phyloP scores from a whole-genome alignment of 1,140 invertebrate genomes.

The Drosophila azteca region DNA sequence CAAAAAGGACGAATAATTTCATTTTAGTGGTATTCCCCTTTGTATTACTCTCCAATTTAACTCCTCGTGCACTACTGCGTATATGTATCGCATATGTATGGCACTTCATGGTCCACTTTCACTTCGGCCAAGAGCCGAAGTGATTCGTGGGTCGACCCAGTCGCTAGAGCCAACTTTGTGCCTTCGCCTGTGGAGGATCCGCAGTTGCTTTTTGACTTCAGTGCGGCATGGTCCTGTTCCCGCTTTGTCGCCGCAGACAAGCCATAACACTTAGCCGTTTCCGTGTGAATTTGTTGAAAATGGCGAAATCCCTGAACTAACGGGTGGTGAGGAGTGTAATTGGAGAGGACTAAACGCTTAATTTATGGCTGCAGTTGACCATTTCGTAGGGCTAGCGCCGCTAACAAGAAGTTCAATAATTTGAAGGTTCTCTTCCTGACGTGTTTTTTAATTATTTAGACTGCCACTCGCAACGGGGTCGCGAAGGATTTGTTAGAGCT shows the following conservation, averaged over 20 bases:
- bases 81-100: constrained; percentile 18
- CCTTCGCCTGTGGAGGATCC: constrained; percentile 52
- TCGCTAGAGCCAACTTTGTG: constrained; percentile 28
- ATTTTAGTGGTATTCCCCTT: background rate
- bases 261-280: constrained; percentile 1
- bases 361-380: constrained; percentile 38
- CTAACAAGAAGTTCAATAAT: constrained; percentile 60
- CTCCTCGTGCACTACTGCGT: constrained; percentile 31
- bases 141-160: constrained; percentile 45
- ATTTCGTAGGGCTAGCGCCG: constrained; percentile 28
- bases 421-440: constrained; percentile 56
- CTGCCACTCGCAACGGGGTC: constrained; percentile 10
- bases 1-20: no score
- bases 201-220: constrained; percentile 74
- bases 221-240: constrained; percentile 61
- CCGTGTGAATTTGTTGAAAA: constrained; percentile 47
- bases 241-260: constrained; percentile 15
- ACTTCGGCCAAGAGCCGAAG: constrained; percentile 25
- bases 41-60: constrained; percentile 38
- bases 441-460: constrained; percentile 59
- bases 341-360: constrained; percentile 41
- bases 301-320: constrained; percentile 9
- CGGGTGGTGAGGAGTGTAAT: constrained; percentile 27
- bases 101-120: background rate
- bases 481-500: constrained; percentile 9